A percentile compares a stretch with the other conserved stretches of the same genome.
These are phyloP conservation scores for Chalcis sispes DNA, from an alignment of 2,888 invertebrate species.

Conservation along the genomic window DNA sequence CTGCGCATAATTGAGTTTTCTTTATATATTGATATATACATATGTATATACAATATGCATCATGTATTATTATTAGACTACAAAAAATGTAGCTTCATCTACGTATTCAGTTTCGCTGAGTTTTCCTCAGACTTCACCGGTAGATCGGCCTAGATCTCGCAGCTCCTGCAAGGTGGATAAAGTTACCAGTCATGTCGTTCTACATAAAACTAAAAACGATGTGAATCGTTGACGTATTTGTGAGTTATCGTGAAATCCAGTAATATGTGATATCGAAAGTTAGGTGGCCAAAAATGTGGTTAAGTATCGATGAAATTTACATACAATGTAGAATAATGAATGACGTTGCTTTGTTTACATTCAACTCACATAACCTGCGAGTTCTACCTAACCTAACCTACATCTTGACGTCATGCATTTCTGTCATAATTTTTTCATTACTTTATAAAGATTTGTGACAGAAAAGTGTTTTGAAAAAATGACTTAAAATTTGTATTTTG, in stretches of 20 bases:
- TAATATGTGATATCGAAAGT: constrained; percentile 16
- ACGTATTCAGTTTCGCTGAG: constrained; percentile 11
- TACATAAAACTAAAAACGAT: background rate
- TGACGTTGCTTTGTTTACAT: constrained; percentile 39
- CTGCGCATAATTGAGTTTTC: constrained; percentile 19
- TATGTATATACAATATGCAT: background rate
- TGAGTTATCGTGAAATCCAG: background rate
- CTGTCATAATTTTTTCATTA: constrained; percentile 11
- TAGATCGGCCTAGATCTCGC: constrained; percentile 29
- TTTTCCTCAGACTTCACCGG: constrained; percentile 14
- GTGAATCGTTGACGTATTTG: background rate
- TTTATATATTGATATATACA: no score
- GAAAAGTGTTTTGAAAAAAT: background rate
- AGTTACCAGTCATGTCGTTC: background rate
- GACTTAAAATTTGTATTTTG: background rate
- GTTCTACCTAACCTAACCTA: constrained; percentile 31
- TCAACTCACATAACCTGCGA: constrained; percentile 23
- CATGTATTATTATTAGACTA: constrained; percentile 8
- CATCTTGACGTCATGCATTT: constrained; percentile 9
- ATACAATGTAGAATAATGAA: background rate
- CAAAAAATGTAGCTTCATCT: constrained; percentile 7
- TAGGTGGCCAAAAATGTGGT: constrained; percentile 42
- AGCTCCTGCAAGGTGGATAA: background rate
- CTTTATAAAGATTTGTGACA: background rate
- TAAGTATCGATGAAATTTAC: constrained; percentile 18